Conservation (phyloP, 2,888 invertebrate genomes). For the Trypoxylon attenuatum region DNA sequence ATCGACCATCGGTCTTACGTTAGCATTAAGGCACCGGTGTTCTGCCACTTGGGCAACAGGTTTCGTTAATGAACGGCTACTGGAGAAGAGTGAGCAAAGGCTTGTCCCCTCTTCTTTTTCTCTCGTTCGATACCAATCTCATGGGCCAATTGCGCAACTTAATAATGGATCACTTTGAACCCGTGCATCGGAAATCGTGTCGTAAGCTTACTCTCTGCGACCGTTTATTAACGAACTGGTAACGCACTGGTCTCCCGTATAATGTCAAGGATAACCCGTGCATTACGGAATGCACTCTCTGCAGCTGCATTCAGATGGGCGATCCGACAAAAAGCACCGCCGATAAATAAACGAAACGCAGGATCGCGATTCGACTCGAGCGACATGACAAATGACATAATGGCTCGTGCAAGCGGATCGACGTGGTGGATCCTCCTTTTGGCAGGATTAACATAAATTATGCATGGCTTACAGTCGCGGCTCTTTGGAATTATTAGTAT, state of each 20-base stretch:
- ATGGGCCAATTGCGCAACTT: slow-evolving; percentile 27
- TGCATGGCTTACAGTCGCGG: slow-evolving; percentile 12
- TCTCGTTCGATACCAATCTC: too few relatives aligned
- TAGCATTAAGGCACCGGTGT: slow-evolving; percentile 15
- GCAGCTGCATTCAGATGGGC: slow-evolving; percentile 46
- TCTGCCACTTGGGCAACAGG: slow-evolving; percentile 39
- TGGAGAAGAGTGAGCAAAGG: too few relatives aligned
- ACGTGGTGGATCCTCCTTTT: slow-evolving; percentile 8
- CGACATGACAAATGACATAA: slow-evolving; percentile 38
- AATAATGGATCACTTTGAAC: slow-evolving; percentile 35
- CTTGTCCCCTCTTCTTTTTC: too few relatives aligned
- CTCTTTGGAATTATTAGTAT: neutral
- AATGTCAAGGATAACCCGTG: slow-evolving; percentile 71
- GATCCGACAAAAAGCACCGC: slow-evolving; percentile 7
- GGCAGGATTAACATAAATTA: slow-evolving; percentile 33
- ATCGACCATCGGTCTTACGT: slow-evolving; percentile 13
- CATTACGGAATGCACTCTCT: slow-evolving; percentile 47
- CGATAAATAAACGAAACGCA: slow-evolving; percentile 23
- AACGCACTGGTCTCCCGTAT: slow-evolving; percentile 61
- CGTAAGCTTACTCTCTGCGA: slow-evolving; percentile 17
- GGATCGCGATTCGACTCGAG: slow-evolving; percentile 1
- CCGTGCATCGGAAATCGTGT: neutral
- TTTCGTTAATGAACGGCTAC: slow-evolving; percentile 45
- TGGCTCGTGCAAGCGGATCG: slow-evolving; percentile 37
- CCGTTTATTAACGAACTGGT: slow-evolving; percentile 57